Percentiles rank a stretch among this genome's conserved stretches.
Evolutionary conservation across 2,113 vertebrate genomes (phyloP).

Genomic region (Rhabdomys dilectus): DNA sequence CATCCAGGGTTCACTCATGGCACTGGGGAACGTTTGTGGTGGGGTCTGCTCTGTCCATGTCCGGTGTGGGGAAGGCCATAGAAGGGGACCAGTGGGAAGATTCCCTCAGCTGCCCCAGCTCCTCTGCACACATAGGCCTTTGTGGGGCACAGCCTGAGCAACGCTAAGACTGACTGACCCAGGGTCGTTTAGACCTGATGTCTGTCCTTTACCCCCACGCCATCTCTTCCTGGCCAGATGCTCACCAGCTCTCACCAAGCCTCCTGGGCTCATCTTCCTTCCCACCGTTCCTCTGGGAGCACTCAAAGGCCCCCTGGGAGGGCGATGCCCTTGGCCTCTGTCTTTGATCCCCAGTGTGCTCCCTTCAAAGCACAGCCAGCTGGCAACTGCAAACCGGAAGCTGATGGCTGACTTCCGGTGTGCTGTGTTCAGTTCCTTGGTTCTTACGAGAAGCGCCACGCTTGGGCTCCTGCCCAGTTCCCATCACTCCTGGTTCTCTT

Average conservation of each 20-base stretch:
- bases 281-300: not conserved
- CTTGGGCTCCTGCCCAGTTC: not conserved
- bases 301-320: not conserved
- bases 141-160: fast-evolving
- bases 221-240: not conserved
- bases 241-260: not conserved
- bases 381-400: not conserved
- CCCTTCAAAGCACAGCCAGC: not conserved
- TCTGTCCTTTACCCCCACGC: not conserved
- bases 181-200: not conserved
- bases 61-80: not conserved
- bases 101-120: not conserved
- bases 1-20: not conserved
- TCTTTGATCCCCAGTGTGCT: not conserved
- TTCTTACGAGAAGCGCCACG: not conserved
- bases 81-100: not conserved
- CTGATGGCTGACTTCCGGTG: not conserved
- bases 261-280: not conserved
- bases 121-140: not conserved
- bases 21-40: not conserved
- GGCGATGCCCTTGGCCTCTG: not conserved
- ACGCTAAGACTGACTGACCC: not conserved
- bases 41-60: too few relatives aligned
- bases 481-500: not conserved
- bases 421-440: not conserved